Base-by-base conservation (phyloP, 2,888 invertebrate species). In the Cryptus viduatorius region DNA sequence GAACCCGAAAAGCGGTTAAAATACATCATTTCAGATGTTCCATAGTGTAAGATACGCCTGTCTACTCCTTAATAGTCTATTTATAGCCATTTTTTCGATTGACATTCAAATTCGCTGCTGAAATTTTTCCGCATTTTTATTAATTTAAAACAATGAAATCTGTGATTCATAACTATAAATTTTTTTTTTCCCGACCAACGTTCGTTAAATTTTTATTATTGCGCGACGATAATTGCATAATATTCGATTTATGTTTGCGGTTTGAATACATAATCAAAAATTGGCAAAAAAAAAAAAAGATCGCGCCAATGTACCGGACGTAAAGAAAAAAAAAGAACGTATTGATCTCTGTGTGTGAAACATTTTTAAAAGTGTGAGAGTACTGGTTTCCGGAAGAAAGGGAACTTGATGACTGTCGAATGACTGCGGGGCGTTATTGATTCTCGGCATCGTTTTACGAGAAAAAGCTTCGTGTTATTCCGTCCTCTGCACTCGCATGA, bases 361-460 rank as follows among this genome's bases (percentile, higher is more conserved):
- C 44, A 50, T 50, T 46, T 29, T 64, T 53, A 29, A 61, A 67
- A 76, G 48, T 68, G 61, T 12, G 46, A 67, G 59, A 85, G 82
- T 76, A 79, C 73, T 71, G 59, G 53, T 76, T 42, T 69, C 24
- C 56, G 64, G 67, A 59, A 84, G 83, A 83, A 87, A 84, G 84
- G 87, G 86, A 86, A 83, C 87, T 87, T 83, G 92, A 93, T 92
- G 93, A 93, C 92, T 92, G 90, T 89, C 90, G 91, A 92, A 93
- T 93, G 91, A 93, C 93, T 93, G 87, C 89, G 89, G 37, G 93
- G 93, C 93, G 90, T 89, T 93, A 93, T 93, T 89, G 92, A 92
- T 92, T 91, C 90, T 79, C 90, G 88, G 84, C 86, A 86, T 88
- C 88, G 88, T 90, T 89, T 86, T 87, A 81, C 86, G 79, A 86